These are phyloP conservation scores for Galaxea fascicularis DNA, from an alignment of 92 coral and sea anemone species.

Conservation along the genomic window DNA sequence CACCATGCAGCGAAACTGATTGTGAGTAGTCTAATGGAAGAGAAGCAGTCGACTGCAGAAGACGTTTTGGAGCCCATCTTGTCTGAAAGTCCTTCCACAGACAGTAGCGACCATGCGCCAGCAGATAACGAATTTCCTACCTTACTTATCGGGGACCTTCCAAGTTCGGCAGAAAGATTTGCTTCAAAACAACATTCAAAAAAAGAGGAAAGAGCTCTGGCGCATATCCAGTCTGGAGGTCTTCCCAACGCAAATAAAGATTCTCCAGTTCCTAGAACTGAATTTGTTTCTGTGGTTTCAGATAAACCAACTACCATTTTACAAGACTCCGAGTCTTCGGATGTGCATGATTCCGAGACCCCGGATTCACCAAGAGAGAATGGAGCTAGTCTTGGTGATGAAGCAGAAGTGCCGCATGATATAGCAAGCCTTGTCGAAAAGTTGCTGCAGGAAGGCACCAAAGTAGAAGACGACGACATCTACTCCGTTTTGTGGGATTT, in stretches of 20 bases:
- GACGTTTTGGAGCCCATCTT: too few relatives aligned
- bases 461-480: slow-evolving; percentile 14
- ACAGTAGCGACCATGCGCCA: too few relatives aligned
- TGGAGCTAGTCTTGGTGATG: background rate
- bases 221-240: background rate
- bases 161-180: too few relatives aligned
- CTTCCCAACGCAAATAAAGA: background rate
- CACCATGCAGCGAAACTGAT: slow-evolving; percentile 28
- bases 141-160: too few relatives aligned
- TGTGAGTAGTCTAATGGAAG: background rate
- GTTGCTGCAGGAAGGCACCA: slow-evolving; percentile 11
- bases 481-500: slow-evolving; percentile 72
- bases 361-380: too few relatives aligned
- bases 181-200: background rate
- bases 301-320: background rate
- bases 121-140: too few relatives aligned
- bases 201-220: background rate
- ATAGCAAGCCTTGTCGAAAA: slow-evolving; percentile 26
- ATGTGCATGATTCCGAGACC: too few relatives aligned
- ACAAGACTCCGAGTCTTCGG: too few relatives aligned
- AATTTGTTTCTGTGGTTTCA: background rate
- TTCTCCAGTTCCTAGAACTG: background rate
- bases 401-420: slow-evolving; percentile 41
- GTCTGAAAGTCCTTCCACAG: too few relatives aligned
- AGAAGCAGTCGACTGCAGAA: too few relatives aligned